These are phyloP conservation scores for Pantala flavescens DNA, from an alignment of 1,140 invertebrate genomes.

Conservation along the genomic window DNA sequence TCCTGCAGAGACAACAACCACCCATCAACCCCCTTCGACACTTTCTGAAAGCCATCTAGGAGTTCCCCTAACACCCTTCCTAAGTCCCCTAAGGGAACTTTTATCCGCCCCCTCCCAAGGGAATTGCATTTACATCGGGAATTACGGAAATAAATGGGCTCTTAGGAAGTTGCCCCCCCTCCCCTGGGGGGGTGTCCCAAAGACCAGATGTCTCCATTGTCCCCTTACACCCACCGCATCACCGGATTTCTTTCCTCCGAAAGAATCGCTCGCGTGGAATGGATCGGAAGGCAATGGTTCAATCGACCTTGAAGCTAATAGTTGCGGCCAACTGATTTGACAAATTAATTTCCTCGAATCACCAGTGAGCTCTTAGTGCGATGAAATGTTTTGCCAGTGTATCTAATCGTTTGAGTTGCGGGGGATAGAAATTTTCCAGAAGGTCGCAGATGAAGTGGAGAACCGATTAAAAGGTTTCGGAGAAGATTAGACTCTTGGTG, in stretches of 20 bases:
- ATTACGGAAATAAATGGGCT: slow-evolving; percentile 24
- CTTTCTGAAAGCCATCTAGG: neutral
- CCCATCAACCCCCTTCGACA: neutral
- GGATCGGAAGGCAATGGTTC: no score
- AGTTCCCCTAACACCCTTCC: neutral
- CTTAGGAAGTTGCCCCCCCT: slow-evolving; percentile 28
- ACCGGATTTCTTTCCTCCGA: neutral
- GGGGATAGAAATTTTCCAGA: no score
- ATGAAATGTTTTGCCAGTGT: no score
- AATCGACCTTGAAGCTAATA: no score
- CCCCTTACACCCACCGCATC: neutral
- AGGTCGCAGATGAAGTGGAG: no score
- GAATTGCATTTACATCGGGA: slow-evolving; percentile 18
- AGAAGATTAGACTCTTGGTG: no score
- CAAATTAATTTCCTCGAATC: no score
- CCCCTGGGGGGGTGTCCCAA: slow-evolving; percentile 28
- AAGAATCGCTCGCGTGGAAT: no score
- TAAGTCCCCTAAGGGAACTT: neutral
- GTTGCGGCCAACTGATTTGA: no score
- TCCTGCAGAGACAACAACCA: neutral
- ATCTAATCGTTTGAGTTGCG: no score
- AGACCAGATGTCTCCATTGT: neutral
- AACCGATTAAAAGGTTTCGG: no score
- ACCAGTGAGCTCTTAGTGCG: no score
- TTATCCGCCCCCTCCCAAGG: slow-evolving; percentile 15